A percentile compares a stretch with the other conserved stretches of the same genome.
Evolutionary conservation across 2,888 invertebrate genomes (phyloP).

Genomic region (Pelosia muscerda): DNA sequence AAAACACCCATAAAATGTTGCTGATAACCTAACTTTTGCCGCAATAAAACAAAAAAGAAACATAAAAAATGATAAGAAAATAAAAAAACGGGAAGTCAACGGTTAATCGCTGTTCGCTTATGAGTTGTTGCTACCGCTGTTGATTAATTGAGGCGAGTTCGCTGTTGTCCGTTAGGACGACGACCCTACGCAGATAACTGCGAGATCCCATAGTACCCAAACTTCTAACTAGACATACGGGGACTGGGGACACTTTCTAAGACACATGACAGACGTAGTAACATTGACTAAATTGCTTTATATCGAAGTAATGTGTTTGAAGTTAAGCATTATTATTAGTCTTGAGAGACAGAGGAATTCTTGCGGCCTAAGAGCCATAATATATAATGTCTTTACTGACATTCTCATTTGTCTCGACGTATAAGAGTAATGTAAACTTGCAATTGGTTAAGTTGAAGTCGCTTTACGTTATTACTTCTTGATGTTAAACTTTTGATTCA

Average conservation of each 20-base stretch:
- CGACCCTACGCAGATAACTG: conserved; percentile 61
- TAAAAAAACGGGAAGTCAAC: conserved; percentile 22
- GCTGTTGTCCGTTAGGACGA: conserved; percentile 59
- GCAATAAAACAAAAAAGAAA: conserved; percentile 33
- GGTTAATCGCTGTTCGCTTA: conserved; percentile 52
- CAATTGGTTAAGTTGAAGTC: neutral
- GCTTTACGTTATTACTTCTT: neutral
- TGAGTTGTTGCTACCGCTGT: conserved; percentile 49
- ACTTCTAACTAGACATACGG: conserved; percentile 59
- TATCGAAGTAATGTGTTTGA: conserved; percentile 53
- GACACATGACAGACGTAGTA: conserved; percentile 55
- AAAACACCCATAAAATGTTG: conserved; percentile 31
- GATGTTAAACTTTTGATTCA: neutral
- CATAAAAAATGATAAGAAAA: conserved; percentile 33
- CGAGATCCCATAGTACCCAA: conserved; percentile 39
- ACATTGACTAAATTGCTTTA: conserved; percentile 62
- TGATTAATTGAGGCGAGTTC: conserved; percentile 67
- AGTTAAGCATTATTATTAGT: conserved; percentile 43
- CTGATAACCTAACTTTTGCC: conserved; percentile 34
- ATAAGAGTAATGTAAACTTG: conserved; percentile 15
- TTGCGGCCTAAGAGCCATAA: conserved; percentile 33
- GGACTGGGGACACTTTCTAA: conserved; percentile 62
- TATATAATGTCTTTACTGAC: conserved; percentile 27
- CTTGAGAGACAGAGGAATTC: conserved; percentile 30
- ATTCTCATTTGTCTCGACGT: conserved; percentile 29